A percentile compares a stretch with the other conserved stretches of the same genome.
These are phyloP conservation scores for Stomatorhinus walkeri DNA, from an alignment of 2,797 vertebrate genomes.

Conservation along the genomic window DNA sequence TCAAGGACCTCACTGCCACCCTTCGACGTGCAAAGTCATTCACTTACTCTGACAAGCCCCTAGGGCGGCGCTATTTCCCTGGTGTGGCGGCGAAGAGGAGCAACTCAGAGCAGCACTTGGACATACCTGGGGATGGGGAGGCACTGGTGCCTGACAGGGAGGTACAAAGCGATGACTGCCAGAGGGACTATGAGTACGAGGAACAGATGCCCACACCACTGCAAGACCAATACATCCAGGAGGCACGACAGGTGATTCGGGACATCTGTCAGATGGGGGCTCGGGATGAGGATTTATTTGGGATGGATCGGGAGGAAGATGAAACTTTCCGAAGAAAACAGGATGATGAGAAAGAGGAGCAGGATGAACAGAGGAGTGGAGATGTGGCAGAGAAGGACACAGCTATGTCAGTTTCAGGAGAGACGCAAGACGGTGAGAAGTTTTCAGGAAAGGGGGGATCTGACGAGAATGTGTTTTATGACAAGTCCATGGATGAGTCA, in stretches of 20 bases:
- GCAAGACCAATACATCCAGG: slow-evolving; percentile 84
- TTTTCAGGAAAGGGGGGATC: slow-evolving; percentile 51
- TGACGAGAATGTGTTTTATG: slow-evolving; percentile 59
- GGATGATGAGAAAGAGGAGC: slow-evolving; percentile 24
- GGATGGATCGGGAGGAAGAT: slow-evolving; percentile 46
- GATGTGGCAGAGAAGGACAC: slow-evolving; percentile 24
- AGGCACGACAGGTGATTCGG: slow-evolving; percentile 88
- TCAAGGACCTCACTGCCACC: slow-evolving; percentile 92
- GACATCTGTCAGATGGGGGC: slow-evolving; percentile 88
- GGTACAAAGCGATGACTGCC: slow-evolving; percentile 58
- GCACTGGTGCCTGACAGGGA: slow-evolving; percentile 51
- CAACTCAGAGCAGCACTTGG: slow-evolving; percentile 74
- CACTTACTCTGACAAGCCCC: slow-evolving; percentile 79
- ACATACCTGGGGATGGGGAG: slow-evolving; percentile 47
- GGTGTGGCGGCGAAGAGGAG: slow-evolving; percentile 69
- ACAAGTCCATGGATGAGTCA: slow-evolving; percentile 77
- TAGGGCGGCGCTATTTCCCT: slow-evolving; percentile 49
- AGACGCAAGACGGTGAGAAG: slow-evolving; percentile 21
- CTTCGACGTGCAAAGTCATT: slow-evolving; percentile 89
- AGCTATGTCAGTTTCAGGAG: not conserved
- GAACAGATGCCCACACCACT: slow-evolving; percentile 64
- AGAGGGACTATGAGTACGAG: slow-evolving; percentile 45
- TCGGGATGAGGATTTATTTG: slow-evolving; percentile 58
- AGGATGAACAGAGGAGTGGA: slow-evolving; percentile 31
- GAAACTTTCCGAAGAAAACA: slow-evolving; percentile 40